These are phyloP conservation scores for Abramis brama DNA, from an alignment of 2,113 vertebrate genomes.

Conservation along the genomic window DNA sequence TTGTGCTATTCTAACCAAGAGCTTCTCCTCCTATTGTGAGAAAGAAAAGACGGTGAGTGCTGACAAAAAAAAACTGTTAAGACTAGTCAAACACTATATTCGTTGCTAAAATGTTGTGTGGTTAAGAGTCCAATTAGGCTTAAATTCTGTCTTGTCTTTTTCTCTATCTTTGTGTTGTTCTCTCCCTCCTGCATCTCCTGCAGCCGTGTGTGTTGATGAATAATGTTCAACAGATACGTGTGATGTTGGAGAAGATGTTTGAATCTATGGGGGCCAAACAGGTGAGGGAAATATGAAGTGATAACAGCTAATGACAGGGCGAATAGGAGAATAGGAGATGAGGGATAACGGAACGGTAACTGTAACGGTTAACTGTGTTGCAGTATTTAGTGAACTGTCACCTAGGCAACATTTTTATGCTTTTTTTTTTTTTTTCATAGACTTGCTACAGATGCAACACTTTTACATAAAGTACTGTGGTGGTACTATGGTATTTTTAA, in stretches of 20 bases:
- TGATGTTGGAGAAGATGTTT: conserved; percentile 98
- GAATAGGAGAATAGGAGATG: background rate
- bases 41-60: conserved; percentile 92
- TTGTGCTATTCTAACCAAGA: conserved; percentile 86
- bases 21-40: conserved; percentile 88
- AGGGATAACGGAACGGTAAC: background rate
- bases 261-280: conserved; percentile 98
- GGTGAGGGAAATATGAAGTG: conserved; percentile 69
- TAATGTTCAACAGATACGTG: conserved; percentile 94
- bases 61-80: background rate
- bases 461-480: background rate
- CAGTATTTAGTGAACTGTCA: background rate
- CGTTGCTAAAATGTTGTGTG: background rate
- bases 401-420: background rate
- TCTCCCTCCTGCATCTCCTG: conserved; percentile 3
- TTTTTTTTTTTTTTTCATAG: no score
- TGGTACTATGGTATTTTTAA: background rate
- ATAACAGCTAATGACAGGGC: background rate
- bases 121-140: background rate
- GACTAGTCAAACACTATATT: background rate
- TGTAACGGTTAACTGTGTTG: background rate
- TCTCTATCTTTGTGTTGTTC: conserved; percentile 2
- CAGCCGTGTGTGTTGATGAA: conserved; percentile 95
- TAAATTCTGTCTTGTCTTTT: conserved; percentile 19
- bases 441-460: background rate